Percentiles rank a stretch among this genome's conserved stretches.
Conservation (phyloP, 2,113 vertebrate species). For the Callocephalon fimbriatum region DNA sequence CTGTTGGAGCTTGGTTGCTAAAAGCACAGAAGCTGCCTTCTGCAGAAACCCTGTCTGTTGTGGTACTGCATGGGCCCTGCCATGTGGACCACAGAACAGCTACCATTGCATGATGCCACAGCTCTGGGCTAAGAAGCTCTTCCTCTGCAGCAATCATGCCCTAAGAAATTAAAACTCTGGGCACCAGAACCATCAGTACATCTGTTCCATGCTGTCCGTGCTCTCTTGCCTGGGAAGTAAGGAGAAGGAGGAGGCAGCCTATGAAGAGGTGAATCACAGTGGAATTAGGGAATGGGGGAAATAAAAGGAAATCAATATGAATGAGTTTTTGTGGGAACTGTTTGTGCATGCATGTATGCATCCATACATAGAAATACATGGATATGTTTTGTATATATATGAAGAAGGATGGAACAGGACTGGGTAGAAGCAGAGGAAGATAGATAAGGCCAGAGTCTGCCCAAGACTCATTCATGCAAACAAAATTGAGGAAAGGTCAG, state of each 20-base stretch:
- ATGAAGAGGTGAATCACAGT: background rate
- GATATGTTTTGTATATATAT: background rate
- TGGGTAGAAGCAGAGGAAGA: background rate
- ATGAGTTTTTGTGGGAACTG: background rate
- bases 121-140: background rate
- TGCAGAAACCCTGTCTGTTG: background rate
- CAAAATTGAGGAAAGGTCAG: background rate
- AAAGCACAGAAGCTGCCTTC: background rate
- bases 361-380: background rate
- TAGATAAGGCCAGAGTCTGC: background rate
- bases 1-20: background rate
- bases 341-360: background rate
- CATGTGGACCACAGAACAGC: fast-evolving
- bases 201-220: background rate
- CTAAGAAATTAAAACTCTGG: background rate
- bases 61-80: background rate
- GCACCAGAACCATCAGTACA: background rate
- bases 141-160: background rate
- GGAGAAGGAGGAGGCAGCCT: background rate
- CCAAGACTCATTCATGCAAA: background rate
- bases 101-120: background rate
- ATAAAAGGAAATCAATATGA: background rate
- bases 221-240: background rate
- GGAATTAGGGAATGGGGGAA: background rate
- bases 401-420: background rate